Percentiles rank a stretch among this genome's conserved stretches.
Evolutionary conservation across 53 echinoderm and acorn worm genomes (phyloP).

Genomic region (Mesocentrotus franciscanus): DNA sequence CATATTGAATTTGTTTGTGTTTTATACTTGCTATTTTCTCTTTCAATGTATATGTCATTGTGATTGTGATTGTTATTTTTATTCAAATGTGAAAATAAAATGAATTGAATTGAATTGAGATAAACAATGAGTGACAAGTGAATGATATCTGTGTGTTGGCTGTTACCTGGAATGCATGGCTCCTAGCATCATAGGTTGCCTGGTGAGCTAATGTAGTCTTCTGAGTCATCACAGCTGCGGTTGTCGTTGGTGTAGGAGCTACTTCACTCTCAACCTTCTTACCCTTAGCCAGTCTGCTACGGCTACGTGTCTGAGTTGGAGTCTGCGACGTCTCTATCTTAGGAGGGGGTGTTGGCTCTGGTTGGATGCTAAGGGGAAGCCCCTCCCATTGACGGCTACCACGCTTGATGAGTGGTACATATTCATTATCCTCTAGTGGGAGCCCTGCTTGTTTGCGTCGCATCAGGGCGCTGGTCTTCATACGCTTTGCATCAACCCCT

Average conservation of each 20-base stretch:
- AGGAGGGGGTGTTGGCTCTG: conserved; percentile 66
- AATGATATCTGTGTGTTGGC: neutral
- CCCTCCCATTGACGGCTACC: conserved; percentile 89
- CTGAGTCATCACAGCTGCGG: conserved; percentile 79
- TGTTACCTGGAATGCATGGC: conserved; percentile 80
- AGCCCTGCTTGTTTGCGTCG: conserved; percentile 92
- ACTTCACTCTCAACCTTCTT: conserved; percentile 66
- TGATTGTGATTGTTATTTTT: no score
- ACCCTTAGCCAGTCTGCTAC: conserved; percentile 33
- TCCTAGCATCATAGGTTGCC: conserved; percentile 75
- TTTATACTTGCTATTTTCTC: no score
- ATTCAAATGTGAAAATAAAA: no score
- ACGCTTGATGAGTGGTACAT: conserved; percentile 89
- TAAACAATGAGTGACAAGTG: no score
- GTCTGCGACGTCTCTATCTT: conserved; percentile 75
- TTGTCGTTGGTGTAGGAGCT: conserved; percentile 72
- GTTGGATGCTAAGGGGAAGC: conserved; percentile 76
- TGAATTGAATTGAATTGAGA: no score
- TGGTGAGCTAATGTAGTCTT: conserved; percentile 91
- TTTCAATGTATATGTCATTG: no score
- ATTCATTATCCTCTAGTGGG: conserved; percentile 87
- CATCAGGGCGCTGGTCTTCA: conserved; percentile 91
- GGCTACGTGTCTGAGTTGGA: conserved; percentile 73
- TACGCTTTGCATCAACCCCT: conserved; percentile 91
- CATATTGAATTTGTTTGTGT: no score